These are phyloP conservation scores for Clarias laeviceps DNA, from an alignment of 2,797 vertebrate species.

Conservation along the genomic window DNA sequence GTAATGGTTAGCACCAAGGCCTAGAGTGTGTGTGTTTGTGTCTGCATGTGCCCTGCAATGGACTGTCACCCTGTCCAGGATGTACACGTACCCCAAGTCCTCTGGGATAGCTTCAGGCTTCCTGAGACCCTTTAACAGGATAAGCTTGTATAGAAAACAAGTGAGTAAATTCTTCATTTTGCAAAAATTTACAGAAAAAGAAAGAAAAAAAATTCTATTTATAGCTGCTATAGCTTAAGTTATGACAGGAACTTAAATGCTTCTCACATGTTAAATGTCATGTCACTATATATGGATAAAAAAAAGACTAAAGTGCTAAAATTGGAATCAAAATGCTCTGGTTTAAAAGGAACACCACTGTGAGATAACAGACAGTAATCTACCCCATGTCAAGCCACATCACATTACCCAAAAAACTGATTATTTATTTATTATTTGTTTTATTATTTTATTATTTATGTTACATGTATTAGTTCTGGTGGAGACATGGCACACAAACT, in stretches of 20 bases:
- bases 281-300: not conserved
- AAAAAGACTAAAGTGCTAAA: not conserved
- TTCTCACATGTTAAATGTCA: not conserved
- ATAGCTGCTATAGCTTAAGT: not conserved
- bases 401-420: not conserved
- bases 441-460: not conserved
- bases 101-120: no score
- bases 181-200: not conserved
- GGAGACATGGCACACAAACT: not conserved
- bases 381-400: not conserved
- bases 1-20: no score
- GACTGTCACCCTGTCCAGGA: no score
- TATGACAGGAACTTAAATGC: not conserved
- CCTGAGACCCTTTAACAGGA: not conserved
- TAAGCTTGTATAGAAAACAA: no score
- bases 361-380: not conserved
- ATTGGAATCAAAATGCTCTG: not conserved
- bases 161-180: not conserved
- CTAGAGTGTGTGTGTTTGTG: no score
- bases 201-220: not conserved
- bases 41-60: no score
- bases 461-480: not conserved
- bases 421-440: no score
- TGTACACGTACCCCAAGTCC: no score
- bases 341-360: not conserved